Evolutionary conservation across 2,797 vertebrate genomes (phyloP), one percentile per base, ranked within the genome.

Genomic region (Antrozous pallidus): DNA sequence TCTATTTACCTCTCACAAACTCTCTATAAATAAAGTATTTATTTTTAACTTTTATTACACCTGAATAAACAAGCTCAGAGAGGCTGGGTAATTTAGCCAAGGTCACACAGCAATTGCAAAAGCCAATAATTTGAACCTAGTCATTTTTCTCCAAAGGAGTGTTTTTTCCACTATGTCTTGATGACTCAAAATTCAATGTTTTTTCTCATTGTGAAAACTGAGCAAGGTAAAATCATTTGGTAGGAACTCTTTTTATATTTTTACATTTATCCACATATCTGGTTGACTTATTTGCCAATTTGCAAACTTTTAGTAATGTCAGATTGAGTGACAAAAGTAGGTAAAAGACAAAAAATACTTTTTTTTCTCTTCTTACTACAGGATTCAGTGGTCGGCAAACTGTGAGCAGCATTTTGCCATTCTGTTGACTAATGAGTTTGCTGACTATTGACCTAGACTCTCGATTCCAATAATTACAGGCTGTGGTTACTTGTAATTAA

Each of bases 191-290:
- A 56, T 71, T 33, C 36, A 73, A 2, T 93, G 31, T 63, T 82
- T 93, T 93, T 91, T 73, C 88, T 95, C 28, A 91, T 82, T 90
- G 47, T 91, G 77, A 71, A 82, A 36, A 56, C 3, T 83, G 61
- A 51, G n/a, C 24, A 89, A 88, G 33, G 33, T 78, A 56, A 92
- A 89, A 65, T 88, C 36, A 63, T 87, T 82, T 82, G 31, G 24
- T 42, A 61, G 28, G 70, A 91, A 70, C 74, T 65, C n/a, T 83
- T 24, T 56, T 56, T 77, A 42, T 65, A 90, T 91, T 90, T 83
- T 75, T 7, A 49, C 54, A 24, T 91, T 87, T 88, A 83, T 83
- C 14, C 74, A 33, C 3, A 38, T 56, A 40, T 45, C 56, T 79
- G 49, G 14, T 67, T 79, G 36, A 84, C n/a, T 91, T 49, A 79